Base-by-base conservation (phyloP, 2,888 invertebrate species). In the Parapristionchus giblindavisi region DNA sequence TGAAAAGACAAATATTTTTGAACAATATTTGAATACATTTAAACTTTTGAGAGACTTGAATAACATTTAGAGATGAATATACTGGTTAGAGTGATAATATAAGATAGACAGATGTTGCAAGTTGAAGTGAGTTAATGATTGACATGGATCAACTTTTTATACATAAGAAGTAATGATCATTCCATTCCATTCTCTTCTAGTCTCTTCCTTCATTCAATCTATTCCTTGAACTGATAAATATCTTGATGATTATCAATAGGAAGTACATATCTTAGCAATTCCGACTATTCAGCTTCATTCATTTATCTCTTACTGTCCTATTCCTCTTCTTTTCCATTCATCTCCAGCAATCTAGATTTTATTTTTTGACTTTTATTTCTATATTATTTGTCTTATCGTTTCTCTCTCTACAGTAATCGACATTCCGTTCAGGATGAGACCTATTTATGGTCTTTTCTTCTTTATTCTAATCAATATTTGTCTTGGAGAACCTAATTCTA, bases 141-240 rank as follows among this genome's bases (percentile, higher is more conserved):
- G n/a, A n/a, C n/a, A n/a, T n/a, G n/a, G n/a, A n/a, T n/a, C n/a
- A n/a, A n/a, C n/a, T n/a, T n/a, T n/a, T n/a, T n/a, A n/a, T n/a
- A n/a, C n/a, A n/a, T n/a, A n/a, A n/a, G n/a, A n/a, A n/a, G n/a
- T n/a, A n/a, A n/a, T n/a, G n/a, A n/a, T n/a, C n/a, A n/a, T n/a
- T n/a, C 21, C 60, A 60, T 36, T 27, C 38, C n/a, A 61, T 61
- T 24, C 21, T 65, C 29, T 27, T 29, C 43, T 5, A 8, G 52
- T 24, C 52, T 52, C 52, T 21, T 24, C 21, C 21, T 29, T 65
- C 63, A 17, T 29, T 29, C 40, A 8, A 65, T 65, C 61, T 61
- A 24, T 32, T 32, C 34, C 58, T 61, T 61, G 61, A 38, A 61
- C 34, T 65, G 21, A 43, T n/a, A 43, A 17, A 40, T 36, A 61